Conservation (phyloP, 1,140 invertebrate species). For the Diplogasteroides magnus region DNA sequence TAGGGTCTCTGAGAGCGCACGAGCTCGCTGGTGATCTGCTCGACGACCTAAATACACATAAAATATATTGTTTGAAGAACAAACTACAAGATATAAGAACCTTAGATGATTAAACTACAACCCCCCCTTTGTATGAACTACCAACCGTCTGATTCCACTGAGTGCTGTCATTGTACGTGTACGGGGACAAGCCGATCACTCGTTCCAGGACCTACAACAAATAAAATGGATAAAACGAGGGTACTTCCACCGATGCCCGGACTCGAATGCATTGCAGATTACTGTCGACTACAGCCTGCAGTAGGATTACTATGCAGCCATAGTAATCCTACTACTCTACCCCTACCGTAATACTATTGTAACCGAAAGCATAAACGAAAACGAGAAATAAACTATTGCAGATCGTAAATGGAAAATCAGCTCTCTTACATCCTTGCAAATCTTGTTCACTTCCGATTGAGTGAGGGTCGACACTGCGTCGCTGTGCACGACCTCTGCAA, state of each 20-base stretch:
- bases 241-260: too few relatives aligned
- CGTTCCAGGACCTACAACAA: conserved; percentile 20
- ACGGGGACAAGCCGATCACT: conserved; percentile 11
- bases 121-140: too few relatives aligned
- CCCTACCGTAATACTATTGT: neutral
- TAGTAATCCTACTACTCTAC: too few relatives aligned
- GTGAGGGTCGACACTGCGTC: neutral
- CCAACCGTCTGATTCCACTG: conserved; percentile 22
- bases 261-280: neutral
- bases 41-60: conserved; percentile 4
- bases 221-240: too few relatives aligned
- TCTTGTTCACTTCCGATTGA: neutral
- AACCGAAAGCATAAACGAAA: too few relatives aligned
- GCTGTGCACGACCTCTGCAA: neutral
- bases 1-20: conserved; percentile 18
- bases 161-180: conserved; percentile 17
- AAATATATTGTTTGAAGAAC: neutral
- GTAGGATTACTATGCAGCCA: too few relatives aligned
- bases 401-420: too few relatives aligned
- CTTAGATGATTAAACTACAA: too few relatives aligned
- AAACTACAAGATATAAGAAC: too few relatives aligned
- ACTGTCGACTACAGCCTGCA: neutral
- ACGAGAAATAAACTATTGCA: too few relatives aligned
- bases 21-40: conserved; percentile 22
- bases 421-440: neutral